These are phyloP conservation scores for Acanthosoma haemorrhoidale DNA, from an alignment of 2,888 invertebrate species.

Conservation along the genomic window DNA sequence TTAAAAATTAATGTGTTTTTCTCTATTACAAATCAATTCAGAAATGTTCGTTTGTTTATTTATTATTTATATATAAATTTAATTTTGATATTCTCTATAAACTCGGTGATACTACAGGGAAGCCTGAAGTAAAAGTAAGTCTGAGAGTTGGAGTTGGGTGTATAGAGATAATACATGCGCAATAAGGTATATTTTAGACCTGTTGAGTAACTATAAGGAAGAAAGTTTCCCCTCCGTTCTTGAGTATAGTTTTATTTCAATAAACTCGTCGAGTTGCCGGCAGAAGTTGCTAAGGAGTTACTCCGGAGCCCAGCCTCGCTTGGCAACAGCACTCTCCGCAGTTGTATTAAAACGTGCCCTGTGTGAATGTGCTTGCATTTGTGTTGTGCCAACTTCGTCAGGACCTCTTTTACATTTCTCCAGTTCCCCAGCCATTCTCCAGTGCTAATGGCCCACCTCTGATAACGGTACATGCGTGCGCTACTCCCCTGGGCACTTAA, in stretches of 20 bases:
- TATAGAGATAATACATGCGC: neutral
- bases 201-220: neutral
- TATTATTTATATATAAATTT: too few species aligned
- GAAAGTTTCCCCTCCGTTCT: neutral
- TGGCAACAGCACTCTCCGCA: neutral
- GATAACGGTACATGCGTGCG: neutral
- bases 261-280: neutral
- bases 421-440: neutral
- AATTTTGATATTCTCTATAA: too few species aligned
- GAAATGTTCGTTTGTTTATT: too few species aligned
- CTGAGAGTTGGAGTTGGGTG: too few species aligned
- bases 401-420: constrained; percentile 1
- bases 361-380: neutral
- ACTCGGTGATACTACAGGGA: too few species aligned
- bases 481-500: too few species aligned
- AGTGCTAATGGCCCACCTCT: neutral
- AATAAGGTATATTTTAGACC: neutral
- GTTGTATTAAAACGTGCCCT: constrained; percentile 5
- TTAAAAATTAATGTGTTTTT: too few species aligned
- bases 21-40: too few species aligned
- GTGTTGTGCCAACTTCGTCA: neutral
- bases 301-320: too few species aligned
- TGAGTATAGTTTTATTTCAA: constrained; percentile 1
- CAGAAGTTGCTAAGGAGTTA: neutral
- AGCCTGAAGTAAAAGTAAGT: too few species aligned